phyloP scores from a whole-genome alignment of 2,797 vertebrate species.

The Graptemys geographica region DNA sequence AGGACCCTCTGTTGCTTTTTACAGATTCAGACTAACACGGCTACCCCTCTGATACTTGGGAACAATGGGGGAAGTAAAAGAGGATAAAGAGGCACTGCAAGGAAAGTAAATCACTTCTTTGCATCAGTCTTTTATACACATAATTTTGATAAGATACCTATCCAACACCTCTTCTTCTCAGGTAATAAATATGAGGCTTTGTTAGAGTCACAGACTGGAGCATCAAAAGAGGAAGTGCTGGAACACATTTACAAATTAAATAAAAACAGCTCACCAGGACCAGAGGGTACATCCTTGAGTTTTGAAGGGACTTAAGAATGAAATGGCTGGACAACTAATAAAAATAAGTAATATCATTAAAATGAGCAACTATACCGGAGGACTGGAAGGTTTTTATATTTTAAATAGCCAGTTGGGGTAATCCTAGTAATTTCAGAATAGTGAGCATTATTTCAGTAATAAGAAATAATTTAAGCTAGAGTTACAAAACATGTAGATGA shows the following conservation, averaged over 20 bases:
- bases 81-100: conserved; percentile 43
- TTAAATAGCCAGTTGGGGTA: not conserved
- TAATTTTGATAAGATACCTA: conserved; percentile 18
- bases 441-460: not conserved
- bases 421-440: not conserved
- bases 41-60: conserved; percentile 1
- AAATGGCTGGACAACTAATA: conserved; percentile 10
- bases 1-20: no score
- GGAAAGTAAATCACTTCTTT: conserved; percentile 1
- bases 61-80: conserved; percentile 47
- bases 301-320: conserved; percentile 24
- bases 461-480: not conserved
- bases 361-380: not conserved
- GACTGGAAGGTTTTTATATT: not conserved
- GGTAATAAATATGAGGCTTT: not conserved
- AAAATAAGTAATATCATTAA: conserved; percentile 1
- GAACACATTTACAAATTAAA: conserved; percentile 28
- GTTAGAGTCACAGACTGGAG: not conserved
- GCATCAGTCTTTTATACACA: conserved; percentile 10
- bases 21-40: no score
- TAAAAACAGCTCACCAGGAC: not conserved
- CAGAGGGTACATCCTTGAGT: conserved; percentile 19
- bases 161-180: not conserved
- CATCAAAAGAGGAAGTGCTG: conserved; percentile 32
- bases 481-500: not conserved